Evolutionary conservation across 1,140 invertebrate species (phyloP), one percentile per base, ranked within the genome.

Genomic region (Phymastichus coffea): DNA sequence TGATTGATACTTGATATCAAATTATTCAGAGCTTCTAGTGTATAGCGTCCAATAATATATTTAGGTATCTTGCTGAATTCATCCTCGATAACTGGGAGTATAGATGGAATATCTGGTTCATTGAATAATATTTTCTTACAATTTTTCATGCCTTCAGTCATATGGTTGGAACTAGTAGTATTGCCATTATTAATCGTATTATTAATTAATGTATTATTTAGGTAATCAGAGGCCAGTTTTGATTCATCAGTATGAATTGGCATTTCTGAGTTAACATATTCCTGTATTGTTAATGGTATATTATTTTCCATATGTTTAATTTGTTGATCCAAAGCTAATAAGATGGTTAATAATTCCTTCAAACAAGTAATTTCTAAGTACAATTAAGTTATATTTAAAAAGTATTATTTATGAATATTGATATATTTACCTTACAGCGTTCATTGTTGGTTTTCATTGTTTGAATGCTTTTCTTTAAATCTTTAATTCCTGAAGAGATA

Each of bases 31-130:
- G 44, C 46, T 0, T 66, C 52, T 7, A 77, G 12, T 4, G 68
- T 57, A 28, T 77, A 69, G 44, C 77, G 59, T 7, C 74, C 74
- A 40, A 78, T 76, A 20, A 78, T 76, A 43, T 79, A 79, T 41
- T 76, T 77, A 8, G 77, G 77, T 40, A 79, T 64, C 56, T 59
- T 70, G 17, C 28, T 41, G 20, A 76, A 78, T 63, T 79, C 77
- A 26, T 69, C 51, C 6, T 58, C 6, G 1, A 26, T 65, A 2
- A 78, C 41, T 8, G 44, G n/a, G 37, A 41, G 6, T 37, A 77
- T 64, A 2, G 3, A 22, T 14, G 59, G 66, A 25, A 67, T 58
- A 44, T 76, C 68, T 23, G 54, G 48, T 23, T 72, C 67, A 10
- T 70, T 68, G n/a, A 75, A 77, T 25, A 77, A 55, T 14, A 46